Base-by-base conservation (phyloP, 2,113 vertebrate genomes). In the Lycaon pictus region DNA sequence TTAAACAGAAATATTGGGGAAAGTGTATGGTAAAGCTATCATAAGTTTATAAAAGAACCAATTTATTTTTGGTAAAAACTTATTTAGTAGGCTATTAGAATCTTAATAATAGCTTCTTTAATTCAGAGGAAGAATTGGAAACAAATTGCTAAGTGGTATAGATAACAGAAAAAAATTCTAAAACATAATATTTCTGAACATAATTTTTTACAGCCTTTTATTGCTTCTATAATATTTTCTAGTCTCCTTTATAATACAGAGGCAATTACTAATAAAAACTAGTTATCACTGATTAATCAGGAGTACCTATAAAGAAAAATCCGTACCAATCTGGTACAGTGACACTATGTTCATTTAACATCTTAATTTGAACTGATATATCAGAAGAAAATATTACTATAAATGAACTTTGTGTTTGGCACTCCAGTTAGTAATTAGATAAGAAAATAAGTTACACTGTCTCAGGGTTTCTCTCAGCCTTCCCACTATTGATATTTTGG, bases 61-160 rank as follows among this genome's bases (percentile, higher is more conserved):
- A 29, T 93, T 96, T 97, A 65, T 93, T 94, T 98, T 97, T 89
- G 20, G 13, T 95, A 84, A 97, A 94, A 95, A n/a, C 19, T 69
- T 89, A 58, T 13, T 93, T 95, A 88, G 16, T 86, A 95, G 22
- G 22, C 22, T 92, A 92, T 2, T 74, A 92, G 63, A 97, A 88
- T 32, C 13, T 94, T 84, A 91, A 56, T 96, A 92, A 76, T 96
- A 71, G 82, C 29, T 91, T 89, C 71, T 97, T 93, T 95, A 91
- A 92, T 90, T 94, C 20, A 94, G 23, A 17, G 53, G 7, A 96
- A 93, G 9, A 56, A 32, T 91, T 92, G 12, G 93, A 95, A 90
- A 82, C 23, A 95, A 86, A 95, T 95, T 94, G 27, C 35, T 93
- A 94, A 88, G 15, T 94, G 19, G 32, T 92, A 0, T 90, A 96